A percentile compares a stretch with the other conserved stretches of the same genome.
These are phyloP conservation scores for Somateria mollissima DNA, from an alignment of 2,797 vertebrate species.

Conservation along the genomic window DNA sequence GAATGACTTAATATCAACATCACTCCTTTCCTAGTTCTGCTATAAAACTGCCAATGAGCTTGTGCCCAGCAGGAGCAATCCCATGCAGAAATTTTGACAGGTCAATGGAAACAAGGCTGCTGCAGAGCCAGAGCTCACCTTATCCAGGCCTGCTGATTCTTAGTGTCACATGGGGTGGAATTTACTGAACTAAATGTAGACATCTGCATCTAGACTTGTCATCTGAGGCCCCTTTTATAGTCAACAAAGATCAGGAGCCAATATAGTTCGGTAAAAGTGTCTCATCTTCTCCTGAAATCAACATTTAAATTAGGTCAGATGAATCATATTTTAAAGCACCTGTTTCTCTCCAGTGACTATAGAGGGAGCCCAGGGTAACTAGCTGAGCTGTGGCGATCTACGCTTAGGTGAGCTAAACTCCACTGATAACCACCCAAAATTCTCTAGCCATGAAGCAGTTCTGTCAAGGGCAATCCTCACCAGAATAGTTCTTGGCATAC, in stretches of 20 bases:
- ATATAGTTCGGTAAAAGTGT: background rate
- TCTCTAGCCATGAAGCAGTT: background rate
- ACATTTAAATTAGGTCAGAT: background rate
- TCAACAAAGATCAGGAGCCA: background rate
- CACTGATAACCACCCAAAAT: background rate
- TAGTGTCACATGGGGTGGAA: background rate
- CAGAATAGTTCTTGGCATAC: background rate
- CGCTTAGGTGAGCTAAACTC: background rate
- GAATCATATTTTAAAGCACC: background rate
- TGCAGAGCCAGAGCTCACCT: background rate
- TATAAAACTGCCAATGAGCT: background rate
- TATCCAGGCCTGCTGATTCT: background rate
- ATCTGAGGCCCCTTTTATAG: background rate
- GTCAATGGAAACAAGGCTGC: background rate
- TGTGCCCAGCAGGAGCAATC: background rate
- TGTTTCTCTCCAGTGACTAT: background rate
- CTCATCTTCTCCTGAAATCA: background rate
- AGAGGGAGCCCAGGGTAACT: background rate
- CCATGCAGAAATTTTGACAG: background rate
- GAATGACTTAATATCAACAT: background rate
- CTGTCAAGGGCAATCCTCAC: background rate
- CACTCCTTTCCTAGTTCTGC: background rate
- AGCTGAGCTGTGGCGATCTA: background rate
- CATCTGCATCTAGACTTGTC: background rate
- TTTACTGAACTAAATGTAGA: background rate